Evolutionary conservation across 2,113 vertebrate genomes (phyloP).

Genomic region (Hydrolagus affinis): DNA sequence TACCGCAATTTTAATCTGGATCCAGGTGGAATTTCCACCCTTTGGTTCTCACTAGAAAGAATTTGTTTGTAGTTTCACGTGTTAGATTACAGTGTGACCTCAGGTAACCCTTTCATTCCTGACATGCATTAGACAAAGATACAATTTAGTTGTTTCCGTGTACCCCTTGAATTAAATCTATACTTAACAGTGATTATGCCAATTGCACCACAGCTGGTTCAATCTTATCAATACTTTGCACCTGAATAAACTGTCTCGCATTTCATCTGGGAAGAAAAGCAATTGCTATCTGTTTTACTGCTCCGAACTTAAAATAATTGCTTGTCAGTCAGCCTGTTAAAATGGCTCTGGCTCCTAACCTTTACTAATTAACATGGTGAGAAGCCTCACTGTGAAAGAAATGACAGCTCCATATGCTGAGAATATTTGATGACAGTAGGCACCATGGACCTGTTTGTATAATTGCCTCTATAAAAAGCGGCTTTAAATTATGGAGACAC

Average conservation of each 20-base stretch:
- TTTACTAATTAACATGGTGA: slow-evolving; percentile 21
- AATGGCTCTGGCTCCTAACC: slow-evolving; percentile 21
- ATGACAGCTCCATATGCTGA: slow-evolving; percentile 29
- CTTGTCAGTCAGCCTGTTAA: slow-evolving; percentile 22
- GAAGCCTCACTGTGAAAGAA: not conserved
- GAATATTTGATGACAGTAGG: slow-evolving; percentile 21
- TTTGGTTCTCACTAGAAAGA: no score
- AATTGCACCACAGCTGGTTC: not conserved
- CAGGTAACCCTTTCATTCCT: no score
- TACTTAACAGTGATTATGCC: not conserved
- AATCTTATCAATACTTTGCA: not conserved
- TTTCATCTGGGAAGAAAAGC: not conserved
- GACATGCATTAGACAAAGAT: no score
- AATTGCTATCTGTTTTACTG: slow-evolving; percentile 28
- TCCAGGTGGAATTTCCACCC: no score
- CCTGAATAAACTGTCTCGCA: not conserved
- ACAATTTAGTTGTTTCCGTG: not conserved
- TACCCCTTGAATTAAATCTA: not conserved
- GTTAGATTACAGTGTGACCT: not conserved
- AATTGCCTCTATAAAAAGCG: slow-evolving; percentile 29
- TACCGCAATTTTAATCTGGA: no score
- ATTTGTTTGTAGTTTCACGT: no score
- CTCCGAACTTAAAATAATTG: slow-evolving; percentile 21
- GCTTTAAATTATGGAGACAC: slow-evolving; percentile 3
- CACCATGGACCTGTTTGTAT: slow-evolving; percentile 12